Conservation (phyloP, 2,797 vertebrate species). For the Diceros bicornis region DNA sequence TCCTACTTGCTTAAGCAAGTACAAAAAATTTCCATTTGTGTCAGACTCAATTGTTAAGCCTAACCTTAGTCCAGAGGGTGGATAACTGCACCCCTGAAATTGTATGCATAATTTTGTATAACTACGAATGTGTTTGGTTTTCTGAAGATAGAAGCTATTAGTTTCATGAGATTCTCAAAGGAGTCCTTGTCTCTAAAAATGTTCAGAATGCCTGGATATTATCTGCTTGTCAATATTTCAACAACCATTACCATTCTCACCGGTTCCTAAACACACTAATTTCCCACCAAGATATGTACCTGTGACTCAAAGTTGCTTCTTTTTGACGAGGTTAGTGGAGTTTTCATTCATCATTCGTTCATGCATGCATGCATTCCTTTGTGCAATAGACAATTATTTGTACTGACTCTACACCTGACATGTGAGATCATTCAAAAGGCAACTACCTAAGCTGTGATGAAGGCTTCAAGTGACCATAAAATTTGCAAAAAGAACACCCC, state of each 20-base stretch:
- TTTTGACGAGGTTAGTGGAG: background rate
- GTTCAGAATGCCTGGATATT: background rate
- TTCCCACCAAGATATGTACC: background rate
- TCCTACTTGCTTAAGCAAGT: slow-evolving; percentile 37
- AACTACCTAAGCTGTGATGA: background rate
- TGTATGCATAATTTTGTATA: slow-evolving; percentile 10
- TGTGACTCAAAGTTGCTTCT: background rate
- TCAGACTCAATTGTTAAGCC: slow-evolving; percentile 20
- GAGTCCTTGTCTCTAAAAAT: background rate
- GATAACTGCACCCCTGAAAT: background rate
- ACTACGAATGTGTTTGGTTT: slow-evolving; percentile 33
- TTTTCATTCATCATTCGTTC: background rate
- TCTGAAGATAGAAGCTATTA: slow-evolving; percentile 10
- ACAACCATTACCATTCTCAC: background rate
- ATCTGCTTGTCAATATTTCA: slow-evolving; percentile 16
- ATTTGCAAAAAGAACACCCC: background rate
- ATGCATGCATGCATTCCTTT: background rate
- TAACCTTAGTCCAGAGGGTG: background rate
- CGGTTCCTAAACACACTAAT: background rate
- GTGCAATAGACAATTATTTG: background rate
- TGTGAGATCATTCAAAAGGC: background rate
- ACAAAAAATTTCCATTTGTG: background rate
- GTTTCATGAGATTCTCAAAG: slow-evolving; percentile 52
- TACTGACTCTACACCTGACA: background rate
- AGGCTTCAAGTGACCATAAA: background rate